Percentiles rank a stretch among this genome's conserved stretches.
Evolutionary conservation across 2,888 invertebrate genomes (phyloP).

Genomic region (Ophioninae sp.): DNA sequence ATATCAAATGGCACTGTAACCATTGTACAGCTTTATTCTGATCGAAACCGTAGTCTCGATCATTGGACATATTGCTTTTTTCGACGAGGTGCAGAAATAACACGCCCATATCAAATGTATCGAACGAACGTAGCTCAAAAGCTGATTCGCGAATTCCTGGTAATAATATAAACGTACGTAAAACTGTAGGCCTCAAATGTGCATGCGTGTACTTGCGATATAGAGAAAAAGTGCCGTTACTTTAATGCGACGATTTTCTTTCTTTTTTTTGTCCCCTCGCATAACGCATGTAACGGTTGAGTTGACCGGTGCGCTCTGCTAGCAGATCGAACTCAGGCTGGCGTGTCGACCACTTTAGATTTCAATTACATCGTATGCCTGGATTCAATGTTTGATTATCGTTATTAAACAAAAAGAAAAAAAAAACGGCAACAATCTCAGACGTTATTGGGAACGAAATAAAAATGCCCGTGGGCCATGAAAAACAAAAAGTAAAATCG

Average conservation of each 20-base stretch:
- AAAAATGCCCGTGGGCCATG: constrained; percentile 17
- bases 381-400: constrained; percentile 59
- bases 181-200: constrained; percentile 10
- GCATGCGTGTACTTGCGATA: constrained; percentile 50
- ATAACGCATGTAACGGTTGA: constrained; percentile 78
- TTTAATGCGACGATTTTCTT: constrained; percentile 73
- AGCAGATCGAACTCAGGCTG: constrained; percentile 69
- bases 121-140: not conserved
- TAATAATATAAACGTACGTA: constrained; percentile 30
- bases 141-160: constrained; percentile 16
- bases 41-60: not conserved
- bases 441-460: constrained; percentile 54
- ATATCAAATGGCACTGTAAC: not conserved
- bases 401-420: constrained; percentile 56
- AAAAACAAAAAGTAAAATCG: not conserved
- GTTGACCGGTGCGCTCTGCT: constrained; percentile 66
- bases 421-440: not conserved
- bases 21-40: not conserved
- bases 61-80: not conserved
- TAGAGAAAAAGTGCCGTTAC: constrained; percentile 76
- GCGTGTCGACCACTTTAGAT: constrained; percentile 69
- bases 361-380: constrained; percentile 59
- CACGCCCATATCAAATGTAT: not conserved
- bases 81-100: not conserved
- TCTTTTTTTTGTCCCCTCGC: constrained; percentile 73